phyloP scores from a whole-genome alignment of 1,140 invertebrate species.

The Mylabris phalerata region DNA sequence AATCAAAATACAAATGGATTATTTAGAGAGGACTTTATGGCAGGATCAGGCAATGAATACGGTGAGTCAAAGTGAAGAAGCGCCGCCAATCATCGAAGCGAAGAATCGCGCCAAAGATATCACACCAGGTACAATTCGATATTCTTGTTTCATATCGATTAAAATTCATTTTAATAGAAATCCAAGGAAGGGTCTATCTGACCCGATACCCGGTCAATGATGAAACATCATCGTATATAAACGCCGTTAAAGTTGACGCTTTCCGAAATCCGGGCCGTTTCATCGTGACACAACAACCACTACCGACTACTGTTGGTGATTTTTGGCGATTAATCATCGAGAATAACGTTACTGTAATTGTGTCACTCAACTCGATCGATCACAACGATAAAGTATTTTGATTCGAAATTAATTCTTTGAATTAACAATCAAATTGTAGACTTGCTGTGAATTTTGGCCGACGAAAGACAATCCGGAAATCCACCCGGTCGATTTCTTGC shows the following conservation, averaged over 20 bases:
- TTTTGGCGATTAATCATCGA: conserved; percentile 58
- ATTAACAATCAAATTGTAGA: not conserved
- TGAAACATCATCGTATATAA: conserved; percentile 24
- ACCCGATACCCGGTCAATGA: conserved; percentile 13
- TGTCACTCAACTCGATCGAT: conserved; percentile 43
- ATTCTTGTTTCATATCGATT: not conserved
- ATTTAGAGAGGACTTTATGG: conserved; percentile 25
- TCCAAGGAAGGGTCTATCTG: conserved; percentile 13
- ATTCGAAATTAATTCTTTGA: not conserved
- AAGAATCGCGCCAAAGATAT: conserved; percentile 26
- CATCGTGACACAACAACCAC: conserved; percentile 46
- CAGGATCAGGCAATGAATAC: conserved; percentile 25
- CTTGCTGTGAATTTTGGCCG: conserved; percentile 22
- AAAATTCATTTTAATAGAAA: conserved; percentile 12
- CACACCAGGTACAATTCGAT: conserved; percentile 19
- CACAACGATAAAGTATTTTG: conserved; percentile 20
- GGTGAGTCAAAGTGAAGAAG: not conserved
- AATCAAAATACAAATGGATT: conserved; percentile 21
- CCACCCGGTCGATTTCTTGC: conserved; percentile 12
- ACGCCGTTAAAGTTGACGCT: conserved; percentile 26
- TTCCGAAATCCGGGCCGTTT: conserved; percentile 25
- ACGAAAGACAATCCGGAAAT: conserved; percentile 12
- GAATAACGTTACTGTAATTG: conserved; percentile 46
- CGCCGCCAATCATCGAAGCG: not conserved
- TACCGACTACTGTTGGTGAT: conserved; percentile 45